phyloP scores from a whole-genome alignment of 2,888 invertebrate species.

The Epirrhoe tristata region DNA sequence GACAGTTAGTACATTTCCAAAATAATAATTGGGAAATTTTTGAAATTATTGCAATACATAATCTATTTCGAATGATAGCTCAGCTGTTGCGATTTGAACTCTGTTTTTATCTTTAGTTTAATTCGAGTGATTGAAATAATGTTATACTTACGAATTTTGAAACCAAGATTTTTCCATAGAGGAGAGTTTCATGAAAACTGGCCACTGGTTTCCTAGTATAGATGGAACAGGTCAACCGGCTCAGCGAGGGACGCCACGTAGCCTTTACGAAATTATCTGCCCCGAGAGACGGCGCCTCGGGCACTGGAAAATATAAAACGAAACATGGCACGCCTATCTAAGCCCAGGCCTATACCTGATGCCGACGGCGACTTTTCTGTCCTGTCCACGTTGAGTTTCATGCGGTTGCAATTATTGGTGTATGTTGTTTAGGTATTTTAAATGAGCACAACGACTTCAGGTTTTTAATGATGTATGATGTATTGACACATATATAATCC shows the following conservation, averaged over 20 bases:
- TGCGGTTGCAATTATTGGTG: background rate
- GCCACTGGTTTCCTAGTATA: conserved; percentile 54
- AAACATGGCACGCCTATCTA: conserved; percentile 66
- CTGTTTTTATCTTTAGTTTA: too few relatives aligned
- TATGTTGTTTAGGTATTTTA: background rate
- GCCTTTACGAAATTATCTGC: conserved; percentile 74
- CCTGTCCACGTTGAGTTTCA: background rate
- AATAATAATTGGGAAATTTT: background rate
- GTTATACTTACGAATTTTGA: background rate
- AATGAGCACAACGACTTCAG: too few relatives aligned
- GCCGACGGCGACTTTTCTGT: conserved; percentile 37
- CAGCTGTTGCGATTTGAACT: too few relatives aligned
- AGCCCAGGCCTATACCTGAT: conserved; percentile 65
- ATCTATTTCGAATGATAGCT: background rate
- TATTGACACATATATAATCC: too few relatives aligned
- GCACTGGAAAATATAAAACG: conserved; percentile 75
- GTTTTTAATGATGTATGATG: too few relatives aligned
- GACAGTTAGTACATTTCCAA: background rate
- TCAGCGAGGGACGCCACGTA: conserved; percentile 72
- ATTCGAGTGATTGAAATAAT: background rate
- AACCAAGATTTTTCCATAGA: too few relatives aligned
- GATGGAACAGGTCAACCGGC: conserved; percentile 64
- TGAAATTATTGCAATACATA: background rate
- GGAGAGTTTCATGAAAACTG: conserved; percentile 17
- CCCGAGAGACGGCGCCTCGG: conserved; percentile 67